Base-by-base conservation (phyloP, 2,113 vertebrate species). In the Cisticola juncidis region DNA sequence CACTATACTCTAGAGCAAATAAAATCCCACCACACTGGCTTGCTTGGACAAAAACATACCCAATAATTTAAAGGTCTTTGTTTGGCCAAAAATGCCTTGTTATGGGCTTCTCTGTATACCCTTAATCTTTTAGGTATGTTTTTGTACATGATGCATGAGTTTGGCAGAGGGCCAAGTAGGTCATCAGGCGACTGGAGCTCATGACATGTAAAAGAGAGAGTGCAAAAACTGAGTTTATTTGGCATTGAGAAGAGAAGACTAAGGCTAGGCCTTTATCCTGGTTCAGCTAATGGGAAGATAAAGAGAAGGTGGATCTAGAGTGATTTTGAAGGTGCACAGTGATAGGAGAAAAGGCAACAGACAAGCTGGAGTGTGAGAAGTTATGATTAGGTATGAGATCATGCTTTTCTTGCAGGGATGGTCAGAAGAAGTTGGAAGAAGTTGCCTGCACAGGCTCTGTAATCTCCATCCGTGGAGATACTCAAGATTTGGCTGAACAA, bases 11-110 rank as follows among this genome's bases (percentile, higher is more conserved):
- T 44, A 69, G 12, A 72, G 45, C 40, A 61, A 61, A 57, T 62
- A n/a, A 44, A 47, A 14, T 33, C 42, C 44, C 14, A 48, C 40
- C 3, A 9, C 3, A 0, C 2, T 56, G 16, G 13, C 20, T 72
- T 73, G 9, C 48, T 9, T 10, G 18, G 6, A 10, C 14, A 47
- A 22, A 48, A 57, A 26, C 0, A 0, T 50, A 70, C 25, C 12
- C 15, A 58, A 6, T 11, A 62, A 48, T 42, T 82, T 24, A 44
- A 58, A 7, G 9, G 7, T 80, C 28, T 89, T 15, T 70, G 77
- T 88, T 14, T 70, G 77, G 44, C 26, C 4, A 1, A 28, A 11
- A 56, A 6, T 66, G 35, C 60, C 36, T 48, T 21, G 6, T 45
- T 83, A 14, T 5, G 18, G 26, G 21, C 22, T 92, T 3, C 21